Evolutionary conservation across 2,888 invertebrate genomes (phyloP).

Genomic region (Macrosiphum euphorbiae): DNA sequence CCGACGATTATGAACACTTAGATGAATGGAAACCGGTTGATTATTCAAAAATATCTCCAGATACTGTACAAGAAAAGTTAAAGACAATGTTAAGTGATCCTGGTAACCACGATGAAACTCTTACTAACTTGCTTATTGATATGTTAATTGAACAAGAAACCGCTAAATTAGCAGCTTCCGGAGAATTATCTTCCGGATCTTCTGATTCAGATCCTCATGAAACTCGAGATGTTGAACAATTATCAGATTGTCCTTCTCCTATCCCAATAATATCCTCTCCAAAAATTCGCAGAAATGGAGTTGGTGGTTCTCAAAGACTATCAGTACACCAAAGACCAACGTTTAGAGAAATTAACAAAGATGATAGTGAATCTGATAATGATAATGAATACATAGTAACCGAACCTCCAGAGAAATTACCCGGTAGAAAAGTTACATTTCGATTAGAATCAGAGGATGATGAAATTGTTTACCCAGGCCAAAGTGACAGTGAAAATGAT

Average conservation of each 20-base stretch:
- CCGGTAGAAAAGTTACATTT: slow-evolving; percentile 71
- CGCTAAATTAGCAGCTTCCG: slow-evolving; percentile 66
- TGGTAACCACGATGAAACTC: slow-evolving; percentile 65
- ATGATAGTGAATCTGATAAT: slow-evolving; percentile 69
- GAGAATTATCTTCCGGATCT: slow-evolving; percentile 65
- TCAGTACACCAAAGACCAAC: slow-evolving; percentile 70
- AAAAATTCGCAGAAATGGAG: slow-evolving; percentile 69
- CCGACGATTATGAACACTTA: slow-evolving; percentile 60
- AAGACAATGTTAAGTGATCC: slow-evolving; percentile 60
- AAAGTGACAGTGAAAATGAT: slow-evolving; percentile 64
- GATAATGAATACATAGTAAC: slow-evolving; percentile 68
- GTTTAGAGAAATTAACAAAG: slow-evolving; percentile 70
- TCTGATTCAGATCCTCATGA: slow-evolving; percentile 68
- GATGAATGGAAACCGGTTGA: slow-evolving; percentile 58
- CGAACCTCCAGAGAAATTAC: slow-evolving; percentile 67
- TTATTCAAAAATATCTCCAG: slow-evolving; percentile 60
- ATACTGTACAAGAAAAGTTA: slow-evolving; percentile 62
- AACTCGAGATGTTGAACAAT: slow-evolving; percentile 16
- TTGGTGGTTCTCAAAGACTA: slow-evolving; percentile 70
- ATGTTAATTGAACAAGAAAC: slow-evolving; percentile 67
- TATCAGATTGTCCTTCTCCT: slow-evolving; percentile 8
- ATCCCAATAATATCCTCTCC: slow-evolving; percentile 69
- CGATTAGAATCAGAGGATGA: slow-evolving; percentile 71
- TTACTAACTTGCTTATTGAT: slow-evolving; percentile 66
- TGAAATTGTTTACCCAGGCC: slow-evolving; percentile 65